Conservation (phyloP, 2,797 vertebrate genomes). For the Myripristis murdjan region DNA sequence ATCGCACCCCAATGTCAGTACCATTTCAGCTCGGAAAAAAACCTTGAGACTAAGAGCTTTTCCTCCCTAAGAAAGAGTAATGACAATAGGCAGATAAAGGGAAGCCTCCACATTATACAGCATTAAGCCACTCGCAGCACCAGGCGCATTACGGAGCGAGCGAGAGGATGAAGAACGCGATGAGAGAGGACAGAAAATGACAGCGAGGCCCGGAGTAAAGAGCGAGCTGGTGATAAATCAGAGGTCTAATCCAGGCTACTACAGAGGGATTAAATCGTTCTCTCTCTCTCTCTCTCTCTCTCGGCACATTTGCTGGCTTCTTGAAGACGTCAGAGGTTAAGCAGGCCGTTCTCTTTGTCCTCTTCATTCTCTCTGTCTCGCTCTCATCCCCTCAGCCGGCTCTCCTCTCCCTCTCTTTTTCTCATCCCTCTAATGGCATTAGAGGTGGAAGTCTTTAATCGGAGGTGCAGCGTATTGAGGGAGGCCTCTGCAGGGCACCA, state of each 20-base stretch:
- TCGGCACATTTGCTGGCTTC: conserved; percentile 53
- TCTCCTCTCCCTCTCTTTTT: conserved; percentile 21
- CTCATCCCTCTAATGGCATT: conserved; percentile 74
- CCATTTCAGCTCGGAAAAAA: conserved; percentile 31
- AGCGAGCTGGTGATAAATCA: conserved; percentile 73
- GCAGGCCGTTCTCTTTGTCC: conserved; percentile 52
- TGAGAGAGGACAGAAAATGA: conserved; percentile 62
- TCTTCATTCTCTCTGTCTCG: too few species aligned
- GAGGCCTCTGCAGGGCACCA: conserved; percentile 25
- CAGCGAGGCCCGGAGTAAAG: conserved; percentile 60
- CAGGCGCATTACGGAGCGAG: conserved; percentile 69
- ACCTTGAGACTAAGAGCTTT: conserved; percentile 42
- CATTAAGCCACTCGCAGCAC: conserved; percentile 77
- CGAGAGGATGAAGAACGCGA: conserved; percentile 57
- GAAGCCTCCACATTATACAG: conserved; percentile 75
- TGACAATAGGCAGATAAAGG: conserved; percentile 77
- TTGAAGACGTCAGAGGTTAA: conserved; percentile 78
- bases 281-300: conserved; percentile 20
- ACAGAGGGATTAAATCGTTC: conserved; percentile 81
- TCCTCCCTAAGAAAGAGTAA: conserved; percentile 73
- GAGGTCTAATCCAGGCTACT: conserved; percentile 81
- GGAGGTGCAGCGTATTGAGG: conserved; percentile 49
- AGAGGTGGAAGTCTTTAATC: conserved; percentile 73
- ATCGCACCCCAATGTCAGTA: conserved; percentile 20
- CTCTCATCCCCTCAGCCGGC: conserved; percentile 36